Evolutionary conservation across 2,797 vertebrate genomes (phyloP).

Genomic region (Oryzias sinensis): DNA sequence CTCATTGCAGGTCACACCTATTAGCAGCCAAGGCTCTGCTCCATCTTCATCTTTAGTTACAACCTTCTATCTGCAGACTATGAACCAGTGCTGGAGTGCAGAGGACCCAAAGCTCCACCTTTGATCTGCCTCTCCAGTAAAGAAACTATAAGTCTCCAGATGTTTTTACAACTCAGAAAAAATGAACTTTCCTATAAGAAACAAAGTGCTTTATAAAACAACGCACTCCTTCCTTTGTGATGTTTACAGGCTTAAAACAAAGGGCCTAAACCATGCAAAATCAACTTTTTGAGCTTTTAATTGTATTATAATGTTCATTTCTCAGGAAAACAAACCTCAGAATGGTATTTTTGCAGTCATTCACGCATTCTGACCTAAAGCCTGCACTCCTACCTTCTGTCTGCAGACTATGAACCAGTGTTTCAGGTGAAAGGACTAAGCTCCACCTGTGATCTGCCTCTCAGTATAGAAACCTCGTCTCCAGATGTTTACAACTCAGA

Average conservation of each 20-base stretch:
- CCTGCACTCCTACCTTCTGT: not conserved
- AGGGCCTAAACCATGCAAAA: no score
- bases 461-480: conserved; percentile 5
- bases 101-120: conserved; percentile 8
- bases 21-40: no score
- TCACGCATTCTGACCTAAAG: no score
- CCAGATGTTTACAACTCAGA: conserved; percentile 44
- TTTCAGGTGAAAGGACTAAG: conserved; percentile 33
- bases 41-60: no score
- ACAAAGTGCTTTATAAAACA: not conserved
- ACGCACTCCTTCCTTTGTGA: no score
- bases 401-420: not conserved
- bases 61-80: not conserved
- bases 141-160: not conserved
- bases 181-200: conserved; percentile 35
- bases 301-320: no score
- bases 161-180: conserved; percentile 56
- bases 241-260: no score
- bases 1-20: conserved; percentile 6
- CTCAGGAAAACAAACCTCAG: no score
- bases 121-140: conserved; percentile 20
- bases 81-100: no score
- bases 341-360: no score
- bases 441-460: conserved; percentile 8
- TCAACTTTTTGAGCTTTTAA: no score